Evolutionary conservation across 2,797 vertebrate species (phyloP).

Genomic region (Coregonus ussuriensis): DNA sequence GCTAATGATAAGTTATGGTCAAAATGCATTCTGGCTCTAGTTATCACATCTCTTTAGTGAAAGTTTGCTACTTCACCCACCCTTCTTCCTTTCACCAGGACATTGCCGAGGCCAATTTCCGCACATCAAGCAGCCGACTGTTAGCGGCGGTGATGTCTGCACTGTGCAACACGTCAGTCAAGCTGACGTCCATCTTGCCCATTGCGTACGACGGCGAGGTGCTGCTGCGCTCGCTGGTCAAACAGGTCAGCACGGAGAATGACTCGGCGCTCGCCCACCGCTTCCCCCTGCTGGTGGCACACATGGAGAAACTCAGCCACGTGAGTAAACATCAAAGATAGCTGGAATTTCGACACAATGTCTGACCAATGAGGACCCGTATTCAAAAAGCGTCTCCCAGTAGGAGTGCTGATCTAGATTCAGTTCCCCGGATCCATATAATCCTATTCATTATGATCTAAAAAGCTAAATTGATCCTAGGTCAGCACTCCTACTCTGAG

Average conservation of each 20-base stretch:
- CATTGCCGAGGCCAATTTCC: slow-evolving; percentile 97
- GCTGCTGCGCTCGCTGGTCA: slow-evolving; percentile 91
- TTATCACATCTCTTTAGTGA: neutral
- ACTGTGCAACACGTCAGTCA: slow-evolving; percentile 95
- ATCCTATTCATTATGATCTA: neutral
- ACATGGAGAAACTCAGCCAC: slow-evolving; percentile 99
- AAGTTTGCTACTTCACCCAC: neutral
- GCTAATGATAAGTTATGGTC: neutral
- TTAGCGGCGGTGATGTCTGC: slow-evolving; percentile 98
- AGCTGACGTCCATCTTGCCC: slow-evolving; percentile 95
- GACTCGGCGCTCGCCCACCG: slow-evolving; percentile 95
- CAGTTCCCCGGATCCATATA: neutral
- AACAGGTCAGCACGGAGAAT: slow-evolving; percentile 98
- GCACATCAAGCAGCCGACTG: slow-evolving; percentile 94
- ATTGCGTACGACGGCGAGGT: slow-evolving; percentile 97
- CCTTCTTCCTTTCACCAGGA: slow-evolving; percentile 73
- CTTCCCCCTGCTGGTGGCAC: slow-evolving; percentile 94
- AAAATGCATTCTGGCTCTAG: neutral
- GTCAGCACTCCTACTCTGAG: neutral
- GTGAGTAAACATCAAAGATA: slow-evolving; percentile 66
- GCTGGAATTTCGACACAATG: neutral
- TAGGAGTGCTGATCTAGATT: neutral
- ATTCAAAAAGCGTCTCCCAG: neutral
- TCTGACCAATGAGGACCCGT: neutral
- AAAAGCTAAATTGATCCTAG: neutral